These are phyloP conservation scores for Paralichthys olivaceus DNA, from an alignment of 2,113 vertebrate genomes.

Conservation along the genomic window DNA sequence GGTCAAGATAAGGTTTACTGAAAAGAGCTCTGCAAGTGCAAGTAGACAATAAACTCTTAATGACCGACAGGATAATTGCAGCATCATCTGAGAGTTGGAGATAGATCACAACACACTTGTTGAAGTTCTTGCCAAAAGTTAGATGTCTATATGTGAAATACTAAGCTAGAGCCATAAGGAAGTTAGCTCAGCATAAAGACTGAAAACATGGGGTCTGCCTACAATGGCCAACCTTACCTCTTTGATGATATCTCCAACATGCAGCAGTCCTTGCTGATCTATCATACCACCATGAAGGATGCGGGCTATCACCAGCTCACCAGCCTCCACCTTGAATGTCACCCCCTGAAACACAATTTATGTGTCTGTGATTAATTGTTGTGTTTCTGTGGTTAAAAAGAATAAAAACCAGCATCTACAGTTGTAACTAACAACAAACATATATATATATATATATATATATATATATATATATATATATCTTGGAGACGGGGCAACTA, in stretches of 20 bases:
- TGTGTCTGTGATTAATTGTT: neutral
- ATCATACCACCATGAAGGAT: slow-evolving; percentile 96
- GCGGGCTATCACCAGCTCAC: slow-evolving; percentile 92
- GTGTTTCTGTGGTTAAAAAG: neutral
- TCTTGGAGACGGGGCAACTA: neutral
- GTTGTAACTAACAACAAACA: neutral
- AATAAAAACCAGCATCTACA: neutral
- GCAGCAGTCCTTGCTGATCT: slow-evolving; percentile 94
- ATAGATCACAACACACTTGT: too few relatives aligned
- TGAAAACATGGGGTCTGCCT: too few relatives aligned
- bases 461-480: neutral
- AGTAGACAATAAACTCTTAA: neutral
- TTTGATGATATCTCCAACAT: slow-evolving; percentile 94
- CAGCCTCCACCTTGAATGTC: slow-evolving; percentile 92
- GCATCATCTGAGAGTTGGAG: too few relatives aligned
- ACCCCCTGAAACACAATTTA: slow-evolving; percentile 84
- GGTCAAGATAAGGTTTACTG: neutral
- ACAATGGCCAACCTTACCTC: slow-evolving; percentile 73
- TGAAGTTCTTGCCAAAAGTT: too few relatives aligned
- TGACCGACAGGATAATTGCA: too few relatives aligned
- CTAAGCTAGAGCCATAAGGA: too few relatives aligned
- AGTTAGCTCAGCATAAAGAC: too few relatives aligned
- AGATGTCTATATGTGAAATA: too few relatives aligned
- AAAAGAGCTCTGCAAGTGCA: neutral
- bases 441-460: neutral